phyloP scores from a whole-genome alignment of 2,113 vertebrate species.

The Cettia cetti region DNA sequence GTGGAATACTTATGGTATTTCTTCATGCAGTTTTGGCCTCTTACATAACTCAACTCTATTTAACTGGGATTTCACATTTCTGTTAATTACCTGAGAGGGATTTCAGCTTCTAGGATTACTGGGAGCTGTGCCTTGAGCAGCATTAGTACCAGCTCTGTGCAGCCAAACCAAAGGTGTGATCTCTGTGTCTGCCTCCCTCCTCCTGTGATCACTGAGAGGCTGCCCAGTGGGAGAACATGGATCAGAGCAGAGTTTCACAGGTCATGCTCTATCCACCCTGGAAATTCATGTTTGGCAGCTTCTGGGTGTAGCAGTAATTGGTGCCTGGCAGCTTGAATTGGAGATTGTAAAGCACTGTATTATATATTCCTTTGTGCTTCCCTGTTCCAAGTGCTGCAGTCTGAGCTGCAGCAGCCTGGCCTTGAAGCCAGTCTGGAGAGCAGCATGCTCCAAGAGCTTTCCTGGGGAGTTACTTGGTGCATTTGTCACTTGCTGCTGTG shows the following conservation, averaged over 20 bases:
- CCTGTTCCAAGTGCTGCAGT: background rate
- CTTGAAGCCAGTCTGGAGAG: background rate
- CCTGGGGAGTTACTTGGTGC: background rate
- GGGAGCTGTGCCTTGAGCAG: background rate
- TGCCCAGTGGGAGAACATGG: rapidly evolving
- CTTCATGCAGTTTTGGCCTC: background rate
- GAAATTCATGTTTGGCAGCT: background rate
- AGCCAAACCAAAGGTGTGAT: background rate
- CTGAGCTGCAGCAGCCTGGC: background rate
- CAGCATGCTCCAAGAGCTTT: rapidly evolving
- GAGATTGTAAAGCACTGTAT: background rate
- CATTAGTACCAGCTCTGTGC: background rate
- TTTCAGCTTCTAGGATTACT: background rate
- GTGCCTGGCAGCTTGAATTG: background rate
- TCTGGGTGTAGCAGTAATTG: background rate
- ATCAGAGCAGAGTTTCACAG: background rate
- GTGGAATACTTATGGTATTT: background rate
- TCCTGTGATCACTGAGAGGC: background rate
- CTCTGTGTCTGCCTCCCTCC: background rate
- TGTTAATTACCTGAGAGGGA: constrained; percentile 3
- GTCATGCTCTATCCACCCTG: background rate
- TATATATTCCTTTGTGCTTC: background rate
- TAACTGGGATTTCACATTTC: background rate
- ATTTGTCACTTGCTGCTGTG: background rate
- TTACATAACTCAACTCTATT: background rate